Base-by-base conservation (phyloP, 2,888 invertebrate genomes). In the Drosophila limbata region DNA sequence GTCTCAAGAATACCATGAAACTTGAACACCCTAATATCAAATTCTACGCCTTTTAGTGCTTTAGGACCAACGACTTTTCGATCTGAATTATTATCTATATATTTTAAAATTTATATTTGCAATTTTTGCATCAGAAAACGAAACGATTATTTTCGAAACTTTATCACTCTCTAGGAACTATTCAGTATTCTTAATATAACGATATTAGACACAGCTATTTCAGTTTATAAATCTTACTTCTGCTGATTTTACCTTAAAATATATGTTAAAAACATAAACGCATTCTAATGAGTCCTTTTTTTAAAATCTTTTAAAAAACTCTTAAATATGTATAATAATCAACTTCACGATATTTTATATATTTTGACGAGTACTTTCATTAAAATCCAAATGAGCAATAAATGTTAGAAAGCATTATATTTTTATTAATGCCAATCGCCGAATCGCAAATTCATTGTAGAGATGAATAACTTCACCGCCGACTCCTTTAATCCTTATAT, bases 1-100 rank as follows among this genome's bases (percentile, higher is more conserved):
- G 28, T n/a, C 55, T 17, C 44, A 35, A 15, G 50, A 17, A 65
- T 19, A 61, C 42, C 42, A 44, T 21, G 42, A 21, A 44, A 21
- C 44, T 33, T 35, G n/a, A 21, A 55, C 40, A 40, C 28, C 9
- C 42, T 39, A 25, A 39, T 25, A 39, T 15, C 9, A 2, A 39
- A 11, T 52, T 39, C 25, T 6, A 25, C n/a, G 2, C n/a, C 2
- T 37, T n/a, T 37, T 37, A 6, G 37, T 6, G 8, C 37, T 5
- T 13, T 4, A 8, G 8, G 37, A n/a, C 6, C 6, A n/a, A 13
- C 4, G 33, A 10, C 5, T n/a, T 37, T 37, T 1, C n/a, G 6
- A 4, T 6, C 2, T n/a, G n/a, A n/a, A 37, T n/a, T 6, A 33
- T 33, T 33, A 5, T n/a, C 4, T 28, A 28, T 25, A n/a, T n/a